These are phyloP conservation scores for Cotesia chilonis DNA, from an alignment of 1,140 invertebrate species.

Conservation along the genomic window DNA sequence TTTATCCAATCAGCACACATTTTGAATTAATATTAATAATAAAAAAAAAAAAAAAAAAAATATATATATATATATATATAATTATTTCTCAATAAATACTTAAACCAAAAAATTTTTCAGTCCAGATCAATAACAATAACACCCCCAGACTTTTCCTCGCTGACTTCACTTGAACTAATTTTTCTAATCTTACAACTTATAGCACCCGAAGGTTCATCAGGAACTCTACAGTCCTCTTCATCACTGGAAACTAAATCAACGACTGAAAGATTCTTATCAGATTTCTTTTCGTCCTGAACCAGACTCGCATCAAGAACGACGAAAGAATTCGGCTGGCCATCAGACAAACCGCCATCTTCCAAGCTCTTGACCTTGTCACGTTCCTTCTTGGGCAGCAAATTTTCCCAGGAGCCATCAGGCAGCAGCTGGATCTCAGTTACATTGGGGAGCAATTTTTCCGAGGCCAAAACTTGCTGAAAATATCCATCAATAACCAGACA, in stretches of 20 bases:
- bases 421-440: slow-evolving; percentile 87
- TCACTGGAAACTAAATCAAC: slow-evolving; percentile 64
- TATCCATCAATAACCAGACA: slow-evolving; percentile 92
- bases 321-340: too few relatives aligned
- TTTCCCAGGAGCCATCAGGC: slow-evolving; percentile 89
- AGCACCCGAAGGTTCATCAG: slow-evolving; percentile 52
- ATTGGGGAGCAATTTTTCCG: slow-evolving; percentile 71
- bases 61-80: too few relatives aligned
- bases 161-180: slow-evolving; percentile 49
- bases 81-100: too few relatives aligned
- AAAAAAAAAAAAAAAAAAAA: too few relatives aligned
- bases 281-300: slow-evolving; percentile 56
- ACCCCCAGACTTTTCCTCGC: too few relatives aligned
- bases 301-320: slow-evolving; percentile 38
- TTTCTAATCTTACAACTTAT: slow-evolving; percentile 51
- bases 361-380: slow-evolving; percentile 59
- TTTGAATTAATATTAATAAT: too few relatives aligned
- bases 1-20: too few relatives aligned
- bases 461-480: slow-evolving; percentile 83
- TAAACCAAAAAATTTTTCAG: too few relatives aligned
- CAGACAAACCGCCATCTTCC: too few relatives aligned
- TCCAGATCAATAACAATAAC: too few relatives aligned
- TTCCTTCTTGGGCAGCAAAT: slow-evolving; percentile 72
- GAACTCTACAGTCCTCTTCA: slow-evolving; percentile 60
- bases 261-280: slow-evolving; percentile 59